phyloP scores from a whole-genome alignment of 2,797 vertebrate genomes.

The Centropyge bicolor region DNA sequence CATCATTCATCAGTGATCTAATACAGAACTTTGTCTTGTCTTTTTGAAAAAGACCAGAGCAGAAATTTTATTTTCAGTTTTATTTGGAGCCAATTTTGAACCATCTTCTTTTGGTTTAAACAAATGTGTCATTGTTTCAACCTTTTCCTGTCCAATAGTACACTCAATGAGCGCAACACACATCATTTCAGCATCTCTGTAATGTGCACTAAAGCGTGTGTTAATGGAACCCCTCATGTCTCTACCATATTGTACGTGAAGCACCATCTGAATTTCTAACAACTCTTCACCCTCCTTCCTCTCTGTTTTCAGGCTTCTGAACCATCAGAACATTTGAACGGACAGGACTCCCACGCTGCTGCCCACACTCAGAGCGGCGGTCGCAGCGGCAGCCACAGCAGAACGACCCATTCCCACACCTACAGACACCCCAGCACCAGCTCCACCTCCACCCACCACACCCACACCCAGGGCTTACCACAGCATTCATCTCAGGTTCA shows the following conservation, averaged over 20 bases:
- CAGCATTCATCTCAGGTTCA: slow-evolving; percentile 40
- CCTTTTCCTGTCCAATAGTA: not conserved
- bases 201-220: not conserved
- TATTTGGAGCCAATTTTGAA: not conserved
- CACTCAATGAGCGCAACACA: not conserved
- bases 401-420: slow-evolving; percentile 63
- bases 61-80: not conserved
- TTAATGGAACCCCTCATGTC: not conserved
- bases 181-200: not conserved
- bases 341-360: slow-evolving; percentile 58
- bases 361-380: slow-evolving; percentile 52
- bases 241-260: not conserved
- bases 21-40: not conserved
- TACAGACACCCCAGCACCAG: slow-evolving; percentile 48
- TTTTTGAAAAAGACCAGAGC: not conserved
- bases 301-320: slow-evolving; percentile 78
- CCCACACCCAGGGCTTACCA: slow-evolving; percentile 54
- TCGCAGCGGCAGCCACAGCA: slow-evolving; percentile 60
- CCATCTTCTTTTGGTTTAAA: not conserved
- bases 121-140: not conserved
- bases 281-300: slow-evolving; percentile 44
- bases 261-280: slow-evolving; percentile 15
- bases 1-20: slow-evolving; percentile 8
- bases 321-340: slow-evolving; percentile 69
- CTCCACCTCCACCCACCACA: slow-evolving; percentile 54